These are phyloP conservation scores for Entosphenus tridentatus DNA, from an alignment of 2,113 vertebrate genomes.

Conservation along the genomic window DNA sequence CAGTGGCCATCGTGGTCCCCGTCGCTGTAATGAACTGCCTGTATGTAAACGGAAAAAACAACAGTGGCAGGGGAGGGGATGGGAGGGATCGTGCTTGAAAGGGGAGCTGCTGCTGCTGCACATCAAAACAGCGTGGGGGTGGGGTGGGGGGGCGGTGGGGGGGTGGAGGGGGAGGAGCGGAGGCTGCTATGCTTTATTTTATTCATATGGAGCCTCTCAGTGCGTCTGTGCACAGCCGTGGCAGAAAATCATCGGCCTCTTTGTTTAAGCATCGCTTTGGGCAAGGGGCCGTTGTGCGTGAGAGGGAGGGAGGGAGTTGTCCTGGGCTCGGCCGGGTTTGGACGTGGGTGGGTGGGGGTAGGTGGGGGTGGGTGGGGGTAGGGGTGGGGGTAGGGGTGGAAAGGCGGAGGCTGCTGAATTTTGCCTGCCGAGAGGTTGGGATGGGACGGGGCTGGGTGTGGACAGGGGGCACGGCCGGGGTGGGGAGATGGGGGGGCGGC, in stretches of 20 bases:
- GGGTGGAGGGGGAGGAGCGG: not conserved
- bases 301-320: not conserved
- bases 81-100: not conserved
- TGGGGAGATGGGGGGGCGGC: too few relatives aligned
- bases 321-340: too few relatives aligned
- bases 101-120: not conserved
- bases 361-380: too few relatives aligned
- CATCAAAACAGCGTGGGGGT: not conserved
- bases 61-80: not conserved
- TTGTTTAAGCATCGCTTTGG: conserved; percentile 4
- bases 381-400: too few relatives aligned
- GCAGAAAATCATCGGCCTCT: conserved; percentile 5
- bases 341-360: too few relatives aligned
- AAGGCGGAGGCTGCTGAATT: too few relatives aligned
- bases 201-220: conserved; percentile 4
- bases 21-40: too few relatives aligned
- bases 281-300: not conserved
- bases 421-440: too few relatives aligned
- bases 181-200: conserved; percentile 1
- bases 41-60: too few relatives aligned
- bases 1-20: too few relatives aligned
- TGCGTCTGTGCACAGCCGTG: not conserved
- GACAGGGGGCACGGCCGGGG: too few relatives aligned
- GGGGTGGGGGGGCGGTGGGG: not conserved
- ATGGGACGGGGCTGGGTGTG: too few relatives aligned